phyloP scores from a whole-genome alignment of 2,797 vertebrate genomes.

The Smutsia gigantea region DNA sequence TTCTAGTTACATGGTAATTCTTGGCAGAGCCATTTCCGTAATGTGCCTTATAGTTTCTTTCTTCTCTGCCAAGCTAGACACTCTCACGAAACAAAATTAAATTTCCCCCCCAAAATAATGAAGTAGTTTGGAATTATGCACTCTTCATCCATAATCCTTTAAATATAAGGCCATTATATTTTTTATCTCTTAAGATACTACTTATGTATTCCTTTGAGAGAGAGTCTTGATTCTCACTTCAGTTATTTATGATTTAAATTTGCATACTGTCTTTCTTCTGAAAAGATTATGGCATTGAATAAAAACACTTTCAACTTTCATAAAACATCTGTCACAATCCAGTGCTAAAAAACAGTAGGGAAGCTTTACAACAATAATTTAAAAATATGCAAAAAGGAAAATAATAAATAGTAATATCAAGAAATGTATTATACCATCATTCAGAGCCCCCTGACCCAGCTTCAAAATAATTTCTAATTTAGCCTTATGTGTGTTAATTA shows the following conservation, averaged over 20 bases:
- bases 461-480: neutral
- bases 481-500: slow-evolving; percentile 45
- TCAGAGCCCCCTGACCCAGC: neutral
- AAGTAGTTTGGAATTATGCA: slow-evolving; percentile 62
- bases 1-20: slow-evolving; percentile 52
- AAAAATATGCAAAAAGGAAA: slow-evolving; percentile 63
- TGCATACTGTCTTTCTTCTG: slow-evolving; percentile 76
- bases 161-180: slow-evolving; percentile 69
- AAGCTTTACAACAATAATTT: slow-evolving; percentile 64
- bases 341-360: slow-evolving; percentile 51
- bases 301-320: slow-evolving; percentile 79
- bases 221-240: slow-evolving; percentile 71
- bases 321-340: slow-evolving; percentile 79
- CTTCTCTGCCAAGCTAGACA: slow-evolving; percentile 22
- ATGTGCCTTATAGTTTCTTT: slow-evolving; percentile 36
- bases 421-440: slow-evolving; percentile 52
- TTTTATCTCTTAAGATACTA: slow-evolving; percentile 68
- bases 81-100: slow-evolving; percentile 53
- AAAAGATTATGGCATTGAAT: slow-evolving; percentile 76
- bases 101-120: slow-evolving; percentile 53
- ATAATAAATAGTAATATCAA: slow-evolving; percentile 63
- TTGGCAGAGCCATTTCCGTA: slow-evolving; percentile 42
- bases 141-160: slow-evolving; percentile 69
- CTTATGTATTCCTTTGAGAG: slow-evolving; percentile 78
- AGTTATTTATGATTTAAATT: slow-evolving; percentile 81